These are phyloP conservation scores for Scopus umbretta DNA, from an alignment of 2,113 vertebrate genomes.

Conservation along the genomic window DNA sequence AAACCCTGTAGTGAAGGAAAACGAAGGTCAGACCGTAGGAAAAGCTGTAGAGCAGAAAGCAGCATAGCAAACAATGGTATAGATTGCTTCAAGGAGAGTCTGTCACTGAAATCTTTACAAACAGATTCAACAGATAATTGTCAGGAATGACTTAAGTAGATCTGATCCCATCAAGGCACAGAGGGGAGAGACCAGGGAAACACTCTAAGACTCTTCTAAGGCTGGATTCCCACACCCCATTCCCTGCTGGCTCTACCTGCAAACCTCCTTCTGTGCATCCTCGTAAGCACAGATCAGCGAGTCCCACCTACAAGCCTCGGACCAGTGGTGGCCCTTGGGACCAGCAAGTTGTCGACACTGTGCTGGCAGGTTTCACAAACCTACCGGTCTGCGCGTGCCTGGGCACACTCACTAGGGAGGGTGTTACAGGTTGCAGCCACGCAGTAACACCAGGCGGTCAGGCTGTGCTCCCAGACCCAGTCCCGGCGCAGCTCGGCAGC, in stretches of 20 bases:
- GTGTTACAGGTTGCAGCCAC: not conserved
- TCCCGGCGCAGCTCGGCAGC: not conserved
- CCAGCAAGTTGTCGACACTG: accelerated
- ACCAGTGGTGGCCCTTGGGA: not conserved
- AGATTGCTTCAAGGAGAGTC: not conserved
- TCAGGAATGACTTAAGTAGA: not conserved
- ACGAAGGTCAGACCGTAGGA: not conserved
- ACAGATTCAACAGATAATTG: not conserved
- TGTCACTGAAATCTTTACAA: not conserved
- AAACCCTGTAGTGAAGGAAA: not conserved
- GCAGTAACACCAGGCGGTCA: too few species aligned
- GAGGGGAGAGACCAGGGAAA: not conserved
- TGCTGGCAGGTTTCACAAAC: not conserved
- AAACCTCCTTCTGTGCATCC: not conserved
- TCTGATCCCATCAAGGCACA: not conserved
- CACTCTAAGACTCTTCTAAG: not conserved
- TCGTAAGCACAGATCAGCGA: too few species aligned
- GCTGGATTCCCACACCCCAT: not conserved
- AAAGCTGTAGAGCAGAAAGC: not conserved
- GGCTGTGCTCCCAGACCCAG: not conserved
- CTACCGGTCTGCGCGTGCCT: not conserved
- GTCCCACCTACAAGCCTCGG: not conserved
- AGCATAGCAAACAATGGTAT: not conserved
- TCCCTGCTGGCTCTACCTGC: not conserved
- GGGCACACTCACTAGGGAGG: not conserved